Evolutionary conservation across 2,888 invertebrate species (phyloP).

Genomic region (Polymixis lichenea): DNA sequence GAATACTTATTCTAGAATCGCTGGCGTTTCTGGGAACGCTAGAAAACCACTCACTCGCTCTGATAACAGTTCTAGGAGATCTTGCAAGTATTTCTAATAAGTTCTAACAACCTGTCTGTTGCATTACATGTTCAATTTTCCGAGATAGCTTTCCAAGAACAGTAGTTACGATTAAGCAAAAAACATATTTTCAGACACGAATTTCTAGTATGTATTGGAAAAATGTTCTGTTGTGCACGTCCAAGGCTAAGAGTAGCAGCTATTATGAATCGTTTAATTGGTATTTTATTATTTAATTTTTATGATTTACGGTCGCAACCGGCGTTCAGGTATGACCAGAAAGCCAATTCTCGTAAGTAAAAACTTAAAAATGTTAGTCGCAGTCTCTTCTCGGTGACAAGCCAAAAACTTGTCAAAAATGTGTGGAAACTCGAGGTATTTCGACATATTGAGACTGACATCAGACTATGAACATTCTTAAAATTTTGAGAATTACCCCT

Average conservation of each 20-base stretch:
- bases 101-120: slow-evolving; percentile 28
- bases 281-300: neutral
- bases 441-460: too few relatives aligned
- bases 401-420: too few relatives aligned
- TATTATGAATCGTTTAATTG: neutral
- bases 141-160: neutral
- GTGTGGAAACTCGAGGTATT: too few relatives aligned
- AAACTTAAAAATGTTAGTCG: too few relatives aligned
- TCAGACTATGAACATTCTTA: too few relatives aligned
- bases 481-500: too few relatives aligned
- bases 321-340: too few relatives aligned
- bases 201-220: neutral
- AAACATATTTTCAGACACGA: neutral
- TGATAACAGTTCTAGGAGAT: slow-evolving; percentile 32
- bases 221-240: neutral
- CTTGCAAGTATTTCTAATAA: slow-evolving; percentile 39
- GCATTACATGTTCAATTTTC: neutral
- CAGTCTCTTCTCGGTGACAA: too few relatives aligned
- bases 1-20: neutral
- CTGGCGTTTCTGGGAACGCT: slow-evolving; percentile 16
- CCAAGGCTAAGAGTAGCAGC: neutral
- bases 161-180: neutral
- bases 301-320: neutral
- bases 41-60: slow-evolving; percentile 14
- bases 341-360: too few relatives aligned